Percentiles rank a stretch among this genome's conserved stretches.
Conservation (phyloP, 2,113 vertebrate species). For the Caracal caracal region DNA sequence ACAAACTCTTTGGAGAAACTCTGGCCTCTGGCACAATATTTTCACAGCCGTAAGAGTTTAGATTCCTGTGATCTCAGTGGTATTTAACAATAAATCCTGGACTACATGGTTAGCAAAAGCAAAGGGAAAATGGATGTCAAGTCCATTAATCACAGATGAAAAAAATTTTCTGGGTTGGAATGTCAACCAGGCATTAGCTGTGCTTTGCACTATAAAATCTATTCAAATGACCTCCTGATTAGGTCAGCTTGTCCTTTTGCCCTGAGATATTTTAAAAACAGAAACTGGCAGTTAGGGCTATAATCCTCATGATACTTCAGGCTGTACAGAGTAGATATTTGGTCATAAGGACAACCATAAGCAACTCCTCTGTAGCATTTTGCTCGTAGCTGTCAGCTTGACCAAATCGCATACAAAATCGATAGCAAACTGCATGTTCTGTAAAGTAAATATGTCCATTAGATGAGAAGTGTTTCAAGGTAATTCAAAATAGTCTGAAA, state of each 20-base stretch:
- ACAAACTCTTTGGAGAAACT: constrained; percentile 73
- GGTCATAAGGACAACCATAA: constrained; percentile 31
- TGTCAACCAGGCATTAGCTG: constrained; percentile 83
- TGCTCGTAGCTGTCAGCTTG: constrained; percentile 66
- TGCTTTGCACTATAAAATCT: constrained; percentile 81
- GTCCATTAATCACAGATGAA: constrained; percentile 87
- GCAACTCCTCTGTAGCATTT: constrained; percentile 60
- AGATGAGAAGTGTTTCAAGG: constrained; percentile 72
- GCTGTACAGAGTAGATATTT: constrained; percentile 43
- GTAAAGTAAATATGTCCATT: constrained; percentile 63
- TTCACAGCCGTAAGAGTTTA: constrained; percentile 83
- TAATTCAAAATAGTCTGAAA: constrained; percentile 67
- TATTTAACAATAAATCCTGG: constrained; percentile 86
- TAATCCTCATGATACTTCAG: constrained; percentile 75
- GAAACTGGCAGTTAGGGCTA: constrained; percentile 75
- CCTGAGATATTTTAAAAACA: constrained; percentile 74
- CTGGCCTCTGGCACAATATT: constrained; percentile 81
- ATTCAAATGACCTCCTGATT: constrained; percentile 81
- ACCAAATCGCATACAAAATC: constrained; percentile 61
- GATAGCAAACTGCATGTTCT: constrained; percentile 53
- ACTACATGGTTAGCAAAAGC: constrained; percentile 83
- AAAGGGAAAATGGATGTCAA: constrained; percentile 86
- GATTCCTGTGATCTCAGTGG: constrained; percentile 86
- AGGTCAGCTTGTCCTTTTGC: constrained; percentile 84
- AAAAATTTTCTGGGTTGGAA: constrained; percentile 81